Conservation (phyloP, 2,113 vertebrate species). For the Puffinus mauretanicus region DNA sequence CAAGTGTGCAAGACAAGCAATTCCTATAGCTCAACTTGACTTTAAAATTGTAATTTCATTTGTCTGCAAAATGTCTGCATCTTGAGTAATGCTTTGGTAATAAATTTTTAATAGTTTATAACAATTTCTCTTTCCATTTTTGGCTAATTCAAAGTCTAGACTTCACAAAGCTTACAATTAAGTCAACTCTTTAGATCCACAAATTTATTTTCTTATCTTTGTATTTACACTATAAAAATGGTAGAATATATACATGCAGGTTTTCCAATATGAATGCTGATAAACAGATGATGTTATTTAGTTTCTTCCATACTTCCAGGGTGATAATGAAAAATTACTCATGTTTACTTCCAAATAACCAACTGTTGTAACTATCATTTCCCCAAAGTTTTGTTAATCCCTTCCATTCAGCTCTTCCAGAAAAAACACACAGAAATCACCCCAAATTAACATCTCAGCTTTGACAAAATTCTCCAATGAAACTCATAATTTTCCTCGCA, state of each 20-base stretch:
- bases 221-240: not conserved
- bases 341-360: not conserved
- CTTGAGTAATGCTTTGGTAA: not conserved
- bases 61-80: not conserved
- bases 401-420: not conserved
- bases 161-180: not conserved
- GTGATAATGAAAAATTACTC: not conserved
- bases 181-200: not conserved
- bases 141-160: not conserved
- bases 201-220: not conserved
- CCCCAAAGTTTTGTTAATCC: not conserved
- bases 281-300: not conserved
- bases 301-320: not conserved
- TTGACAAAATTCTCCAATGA: not conserved
- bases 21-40: not conserved
- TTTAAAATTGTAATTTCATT: not conserved
- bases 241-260: not conserved
- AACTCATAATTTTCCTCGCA: not conserved
- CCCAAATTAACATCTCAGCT: not conserved
- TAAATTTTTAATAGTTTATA: not conserved
- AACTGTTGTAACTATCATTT: not conserved
- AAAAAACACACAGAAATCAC: not conserved
- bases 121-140: not conserved
- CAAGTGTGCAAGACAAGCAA: not conserved
- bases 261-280: not conserved